Percentiles rank a stretch among this genome's conserved stretches.
Evolutionary conservation across 2,113 vertebrate genomes (phyloP).

Genomic region (Oncorhynchus keta): DNA sequence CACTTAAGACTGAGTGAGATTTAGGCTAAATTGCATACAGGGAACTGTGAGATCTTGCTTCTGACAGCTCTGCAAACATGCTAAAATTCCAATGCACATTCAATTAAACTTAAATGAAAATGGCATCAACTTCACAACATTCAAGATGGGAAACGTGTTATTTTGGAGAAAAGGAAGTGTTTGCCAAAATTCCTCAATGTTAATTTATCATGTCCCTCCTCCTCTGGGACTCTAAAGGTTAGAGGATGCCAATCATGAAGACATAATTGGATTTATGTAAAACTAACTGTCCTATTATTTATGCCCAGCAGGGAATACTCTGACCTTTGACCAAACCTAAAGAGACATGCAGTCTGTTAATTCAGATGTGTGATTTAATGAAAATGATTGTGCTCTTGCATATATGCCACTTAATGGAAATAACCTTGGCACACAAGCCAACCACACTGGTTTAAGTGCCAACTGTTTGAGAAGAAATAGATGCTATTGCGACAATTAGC

Average conservation of each 20-base stretch:
- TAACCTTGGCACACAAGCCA: not conserved
- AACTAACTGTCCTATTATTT: not conserved
- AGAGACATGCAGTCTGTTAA: not conserved
- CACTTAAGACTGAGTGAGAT: too few species aligned
- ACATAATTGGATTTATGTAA: not conserved
- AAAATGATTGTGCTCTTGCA: not conserved
- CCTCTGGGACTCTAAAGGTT: not conserved
- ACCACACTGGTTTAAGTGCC: slow-evolving; percentile 32
- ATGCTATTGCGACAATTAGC: slow-evolving; percentile 58
- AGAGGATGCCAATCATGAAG: not conserved
- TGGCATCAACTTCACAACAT: too few species aligned
- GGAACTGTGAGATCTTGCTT: too few species aligned
- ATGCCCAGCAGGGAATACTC: not conserved
- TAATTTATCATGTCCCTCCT: not conserved
- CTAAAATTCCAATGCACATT: too few species aligned
- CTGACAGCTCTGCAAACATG: too few species aligned
- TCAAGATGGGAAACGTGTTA: too few species aligned
- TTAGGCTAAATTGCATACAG: too few species aligned
- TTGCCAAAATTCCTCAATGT: not conserved
- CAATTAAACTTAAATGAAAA: too few species aligned
- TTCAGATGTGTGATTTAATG: not conserved
- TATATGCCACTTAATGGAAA: not conserved
- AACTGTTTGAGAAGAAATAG: slow-evolving; percentile 44
- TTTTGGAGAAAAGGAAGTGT: too few species aligned
- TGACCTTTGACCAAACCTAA: not conserved